Base-by-base conservation (phyloP, 2,888 invertebrate genomes). In the Hydrotaea diabolus region DNA sequence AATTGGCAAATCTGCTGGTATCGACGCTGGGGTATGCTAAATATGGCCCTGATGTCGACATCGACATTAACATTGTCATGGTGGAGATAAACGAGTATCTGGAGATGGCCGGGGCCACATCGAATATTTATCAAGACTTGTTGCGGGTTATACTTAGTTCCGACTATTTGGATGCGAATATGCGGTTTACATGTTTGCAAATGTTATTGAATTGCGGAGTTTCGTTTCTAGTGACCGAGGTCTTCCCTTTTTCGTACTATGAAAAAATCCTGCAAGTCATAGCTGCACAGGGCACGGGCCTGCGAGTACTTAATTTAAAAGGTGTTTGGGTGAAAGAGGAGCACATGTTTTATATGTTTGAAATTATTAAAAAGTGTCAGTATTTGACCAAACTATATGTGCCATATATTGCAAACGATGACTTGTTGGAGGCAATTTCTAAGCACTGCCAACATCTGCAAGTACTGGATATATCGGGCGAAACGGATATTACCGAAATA, bases 301-400 rank as follows among this genome's bases (percentile, higher is more conserved):
- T 96, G 86, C 94, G 94, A 62, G 92, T 94, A 46, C 93, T 96
- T 74, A 95, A 95, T 91, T 92, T 96, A 79, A 95, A 95, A 92
- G 96, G 96, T 15, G 94, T 96, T 43, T 96, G 95, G 95, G 94
- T 95, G 57, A 94, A 95, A 90, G 95, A 95, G 74, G 95, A 96
- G 86, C 94, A 95, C 87, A 93, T 95, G 88, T 92, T 93, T 79
- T 93, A 95, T 13, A 93, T 96, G 92, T 94, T 94, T 84, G 93
- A 94, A 36, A 91, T 95, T 36, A 93, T 96, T 8, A 93, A 93
- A 87, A 94, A 94, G 87, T 93, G 95, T 66, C 93, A 92, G n/a
- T 93, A 94, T 88, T 90, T 96, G 73, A 94, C 94, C 3, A 94
- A 93, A 31, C 91, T 96, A 0, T 94, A 94, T 88, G 95, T 96